These are phyloP conservation scores for Macrobrachium nipponense DNA, from an alignment of 1,140 invertebrate species.

Conservation along the genomic window DNA sequence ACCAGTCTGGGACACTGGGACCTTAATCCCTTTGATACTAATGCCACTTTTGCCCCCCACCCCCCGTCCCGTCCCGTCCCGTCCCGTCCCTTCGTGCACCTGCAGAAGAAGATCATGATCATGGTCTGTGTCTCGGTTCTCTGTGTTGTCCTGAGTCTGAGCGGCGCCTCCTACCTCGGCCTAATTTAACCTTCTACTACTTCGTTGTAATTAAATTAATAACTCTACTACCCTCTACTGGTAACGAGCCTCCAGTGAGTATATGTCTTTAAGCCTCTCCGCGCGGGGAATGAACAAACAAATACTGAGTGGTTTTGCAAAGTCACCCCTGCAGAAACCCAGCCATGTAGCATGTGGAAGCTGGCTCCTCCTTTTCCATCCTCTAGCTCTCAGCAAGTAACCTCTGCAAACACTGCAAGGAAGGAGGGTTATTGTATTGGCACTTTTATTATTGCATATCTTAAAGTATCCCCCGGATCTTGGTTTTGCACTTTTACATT, in stretches of 20 bases:
- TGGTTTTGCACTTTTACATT: too few relatives aligned
- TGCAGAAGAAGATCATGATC: conserved; percentile 99
- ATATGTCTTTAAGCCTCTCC: conserved; percentile 34
- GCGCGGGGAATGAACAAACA: conserved; percentile 43
- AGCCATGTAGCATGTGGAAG: conserved; percentile 36
- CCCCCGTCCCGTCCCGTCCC: conserved; percentile 22
- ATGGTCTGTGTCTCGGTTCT: conserved; percentile 94
- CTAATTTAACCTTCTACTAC: conserved; percentile 65
- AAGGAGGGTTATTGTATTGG: neutral
- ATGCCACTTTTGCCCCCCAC: conserved; percentile 44
- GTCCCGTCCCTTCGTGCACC: conserved; percentile 63
- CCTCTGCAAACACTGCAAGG: conserved; percentile 7
- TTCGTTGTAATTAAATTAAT: conserved; percentile 58
- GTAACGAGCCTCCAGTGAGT: conserved; percentile 57
- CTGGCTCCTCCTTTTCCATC: conserved; percentile 1
- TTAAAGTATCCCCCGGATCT: too few relatives aligned
- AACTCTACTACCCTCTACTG: conserved; percentile 60
- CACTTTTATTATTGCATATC: too few relatives aligned
- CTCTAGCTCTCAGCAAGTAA: neutral
- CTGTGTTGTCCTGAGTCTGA: conserved; percentile 83
- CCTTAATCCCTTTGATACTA: conserved; percentile 40
- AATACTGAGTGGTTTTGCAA: conserved; percentile 43
- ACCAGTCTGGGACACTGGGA: conserved; percentile 44
- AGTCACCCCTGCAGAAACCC: conserved; percentile 42
- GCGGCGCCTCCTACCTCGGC: conserved; percentile 79